These are phyloP conservation scores for Sebastes nivosus DNA, from an alignment of 2,797 vertebrate genomes.

Conservation along the genomic window DNA sequence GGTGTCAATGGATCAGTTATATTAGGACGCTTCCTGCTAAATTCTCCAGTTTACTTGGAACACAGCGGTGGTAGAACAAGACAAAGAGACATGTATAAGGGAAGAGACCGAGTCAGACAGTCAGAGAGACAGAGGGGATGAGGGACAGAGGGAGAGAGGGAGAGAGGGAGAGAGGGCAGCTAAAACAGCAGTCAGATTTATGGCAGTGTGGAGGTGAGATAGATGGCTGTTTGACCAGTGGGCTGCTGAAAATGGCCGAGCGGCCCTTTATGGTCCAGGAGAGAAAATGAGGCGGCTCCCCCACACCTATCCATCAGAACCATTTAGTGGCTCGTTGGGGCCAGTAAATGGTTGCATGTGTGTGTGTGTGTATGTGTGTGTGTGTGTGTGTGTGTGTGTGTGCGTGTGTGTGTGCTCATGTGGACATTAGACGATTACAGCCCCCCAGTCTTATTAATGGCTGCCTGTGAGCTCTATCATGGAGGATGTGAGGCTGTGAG, in stretches of 20 bases:
- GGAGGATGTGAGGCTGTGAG: constrained; percentile 29
- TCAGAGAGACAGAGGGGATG: not conserved
- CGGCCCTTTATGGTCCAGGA: constrained; percentile 70
- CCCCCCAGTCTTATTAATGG: constrained; percentile 39
- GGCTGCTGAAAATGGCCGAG: constrained; percentile 77
- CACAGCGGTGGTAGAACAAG: not conserved
- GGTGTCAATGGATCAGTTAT: not conserved
- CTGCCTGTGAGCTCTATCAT: constrained; percentile 26
- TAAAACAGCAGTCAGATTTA: constrained; percentile 72
- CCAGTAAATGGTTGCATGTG: constrained; percentile 70
- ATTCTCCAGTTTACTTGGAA: not conserved
- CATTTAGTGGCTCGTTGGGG: constrained; percentile 77
- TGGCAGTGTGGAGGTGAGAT: constrained; percentile 62
- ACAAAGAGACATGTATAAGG: not conserved
- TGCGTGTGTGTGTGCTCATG: constrained; percentile 43
- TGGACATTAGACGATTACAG: constrained; percentile 75
- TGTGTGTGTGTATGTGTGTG: constrained; percentile 45
- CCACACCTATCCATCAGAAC: constrained; percentile 74
- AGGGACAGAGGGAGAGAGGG: not conserved
- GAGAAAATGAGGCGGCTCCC: constrained; percentile 77
- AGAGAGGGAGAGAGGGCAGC: not conserved
- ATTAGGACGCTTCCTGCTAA: not conserved
- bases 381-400: constrained; percentile 44
- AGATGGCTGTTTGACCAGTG: constrained; percentile 77
- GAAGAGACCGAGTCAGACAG: not conserved